Conservation (phyloP, 2,888 invertebrate species). For the Carterocephalus palaemon region DNA sequence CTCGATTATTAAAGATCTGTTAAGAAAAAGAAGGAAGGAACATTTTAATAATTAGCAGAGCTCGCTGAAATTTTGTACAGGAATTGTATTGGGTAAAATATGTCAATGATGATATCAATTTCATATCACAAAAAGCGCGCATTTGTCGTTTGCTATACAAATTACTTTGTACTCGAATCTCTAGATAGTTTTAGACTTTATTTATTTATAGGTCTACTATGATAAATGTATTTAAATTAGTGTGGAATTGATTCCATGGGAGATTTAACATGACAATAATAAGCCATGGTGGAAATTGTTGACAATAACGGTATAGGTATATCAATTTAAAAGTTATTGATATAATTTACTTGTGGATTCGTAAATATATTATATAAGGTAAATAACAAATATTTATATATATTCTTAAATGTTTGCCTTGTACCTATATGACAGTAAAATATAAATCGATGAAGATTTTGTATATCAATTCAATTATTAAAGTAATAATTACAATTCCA, state of each 20-base stretch:
- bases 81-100: slow-evolving; percentile 61
- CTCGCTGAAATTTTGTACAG: slow-evolving; percentile 42
- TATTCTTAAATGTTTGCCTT: no score
- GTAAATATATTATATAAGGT: no score
- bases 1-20: no score
- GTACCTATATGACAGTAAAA: no score
- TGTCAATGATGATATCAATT: slow-evolving; percentile 75
- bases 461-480: no score
- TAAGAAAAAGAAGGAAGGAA: no score
- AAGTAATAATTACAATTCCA: no score
- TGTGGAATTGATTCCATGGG: slow-evolving; percentile 14
- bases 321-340: slow-evolving; percentile 30
- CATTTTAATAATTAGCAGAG: no score
- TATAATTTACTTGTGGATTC: no score
- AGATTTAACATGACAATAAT: slow-evolving; percentile 13
- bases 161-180: slow-evolving; percentile 38
- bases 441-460: no score
- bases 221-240: background rate
- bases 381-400: no score
- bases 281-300: slow-evolving; percentile 40
- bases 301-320: slow-evolving; percentile 47
- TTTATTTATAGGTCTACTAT: slow-evolving; percentile 6
- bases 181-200: slow-evolving; percentile 32
- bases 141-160: slow-evolving; percentile 48
- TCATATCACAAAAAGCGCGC: slow-evolving; percentile 66